These are phyloP conservation scores for Neogobius melanostomus DNA, from an alignment of 2,113 vertebrate species.

Conservation along the genomic window DNA sequence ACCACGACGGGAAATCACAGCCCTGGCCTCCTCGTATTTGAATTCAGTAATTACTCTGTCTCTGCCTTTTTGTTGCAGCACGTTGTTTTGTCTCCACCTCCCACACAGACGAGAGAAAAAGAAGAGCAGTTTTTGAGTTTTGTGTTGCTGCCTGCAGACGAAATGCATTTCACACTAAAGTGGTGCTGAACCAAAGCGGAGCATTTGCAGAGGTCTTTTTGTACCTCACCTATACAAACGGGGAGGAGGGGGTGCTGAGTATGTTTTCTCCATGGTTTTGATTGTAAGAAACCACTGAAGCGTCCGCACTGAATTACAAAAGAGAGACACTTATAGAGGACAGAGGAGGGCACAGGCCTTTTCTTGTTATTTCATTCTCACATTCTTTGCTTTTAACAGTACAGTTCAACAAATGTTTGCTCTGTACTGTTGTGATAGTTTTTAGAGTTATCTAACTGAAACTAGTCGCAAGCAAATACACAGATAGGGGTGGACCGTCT, in stretches of 20 bases:
- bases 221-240: conserved; percentile 48
- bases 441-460: too few species aligned
- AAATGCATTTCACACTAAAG: conserved; percentile 48
- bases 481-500: too few species aligned
- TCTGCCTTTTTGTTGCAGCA: conserved; percentile 48
- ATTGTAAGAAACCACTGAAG: conserved; percentile 77
- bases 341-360: conserved; percentile 58
- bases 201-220: conserved; percentile 45
- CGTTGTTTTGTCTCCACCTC: conserved; percentile 25
- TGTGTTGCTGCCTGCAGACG: conserved; percentile 17
- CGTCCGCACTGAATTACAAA: conserved; percentile 69
- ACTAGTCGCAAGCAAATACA: too few species aligned
- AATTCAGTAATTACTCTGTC: conserved; percentile 69
- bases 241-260: conserved; percentile 49
- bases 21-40: conserved; percentile 30
- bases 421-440: too few species aligned
- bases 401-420: background rate
- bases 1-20: conserved; percentile 48
- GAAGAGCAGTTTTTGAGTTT: conserved; percentile 31
- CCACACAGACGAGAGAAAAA: conserved; percentile 18
- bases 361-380: conserved; percentile 46
- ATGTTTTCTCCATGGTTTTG: conserved; percentile 58
- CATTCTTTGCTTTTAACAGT: conserved; percentile 21
- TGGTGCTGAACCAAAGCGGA: conserved; percentile 28
- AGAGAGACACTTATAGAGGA: conserved; percentile 69